Evolutionary conservation across 1,140 invertebrate species (phyloP).

Genomic region (Drosophila grimshawi): DNA sequence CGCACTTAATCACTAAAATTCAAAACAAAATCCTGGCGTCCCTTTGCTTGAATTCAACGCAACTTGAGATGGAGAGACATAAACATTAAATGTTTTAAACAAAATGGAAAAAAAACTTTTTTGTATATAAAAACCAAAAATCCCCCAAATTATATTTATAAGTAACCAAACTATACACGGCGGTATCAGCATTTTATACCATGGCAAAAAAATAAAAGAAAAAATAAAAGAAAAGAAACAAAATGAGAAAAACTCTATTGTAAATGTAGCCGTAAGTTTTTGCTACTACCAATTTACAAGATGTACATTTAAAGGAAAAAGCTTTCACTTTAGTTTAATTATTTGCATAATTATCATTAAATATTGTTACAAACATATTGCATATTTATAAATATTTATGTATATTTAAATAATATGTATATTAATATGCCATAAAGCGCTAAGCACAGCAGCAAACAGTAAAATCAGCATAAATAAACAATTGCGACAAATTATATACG

Average conservation of each 20-base stretch:
- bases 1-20: constrained; percentile 13
- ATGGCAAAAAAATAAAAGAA: constrained; percentile 23
- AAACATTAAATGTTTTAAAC: constrained; percentile 71
- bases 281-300: constrained; percentile 82
- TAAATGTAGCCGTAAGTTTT: constrained; percentile 79
- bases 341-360: constrained; percentile 78
- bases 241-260: constrained; percentile 48
- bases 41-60: constrained; percentile 19
- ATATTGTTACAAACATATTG: constrained; percentile 81
- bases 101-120: constrained; percentile 28
- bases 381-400: constrained; percentile 68
- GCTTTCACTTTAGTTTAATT: constrained; percentile 83
- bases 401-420: constrained; percentile 60
- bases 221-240: constrained; percentile 14
- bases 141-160: constrained; percentile 53
- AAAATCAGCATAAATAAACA: constrained; percentile 38
- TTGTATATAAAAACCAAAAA: constrained; percentile 67
- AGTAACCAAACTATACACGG: constrained; percentile 51
- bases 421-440: constrained; percentile 76
- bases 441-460: constrained; percentile 53
- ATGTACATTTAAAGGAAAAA: constrained; percentile 80
- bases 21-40: constrained; percentile 1
- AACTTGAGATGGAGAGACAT: constrained; percentile 16
- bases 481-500: constrained; percentile 54
- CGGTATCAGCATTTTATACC: constrained; percentile 71